Conservation (phyloP, 2,888 invertebrate species). For the Cheilosia scutellata region DNA sequence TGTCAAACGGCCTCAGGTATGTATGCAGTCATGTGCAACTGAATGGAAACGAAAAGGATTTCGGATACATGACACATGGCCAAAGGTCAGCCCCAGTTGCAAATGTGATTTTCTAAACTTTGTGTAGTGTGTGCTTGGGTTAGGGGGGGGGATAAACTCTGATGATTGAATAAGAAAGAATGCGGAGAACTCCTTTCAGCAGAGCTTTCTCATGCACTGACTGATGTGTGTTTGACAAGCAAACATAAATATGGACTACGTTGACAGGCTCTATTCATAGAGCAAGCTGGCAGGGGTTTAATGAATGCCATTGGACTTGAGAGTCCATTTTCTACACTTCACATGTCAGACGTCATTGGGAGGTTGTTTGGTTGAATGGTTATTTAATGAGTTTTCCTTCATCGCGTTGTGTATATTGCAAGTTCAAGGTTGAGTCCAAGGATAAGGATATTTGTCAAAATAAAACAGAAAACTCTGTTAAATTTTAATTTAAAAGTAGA, state of each 20-base stretch:
- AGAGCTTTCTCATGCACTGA: slow-evolving; percentile 23
- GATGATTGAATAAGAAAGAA: slow-evolving; percentile 21
- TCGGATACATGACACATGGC: slow-evolving; percentile 5
- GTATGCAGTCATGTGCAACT: not conserved
- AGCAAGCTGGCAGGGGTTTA: slow-evolving; percentile 2
- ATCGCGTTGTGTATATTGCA: slow-evolving; percentile 3
- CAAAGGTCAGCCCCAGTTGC: slow-evolving; percentile 22
- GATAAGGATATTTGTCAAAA: not conserved
- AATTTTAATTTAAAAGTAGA: not conserved
- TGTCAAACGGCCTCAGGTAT: slow-evolving; percentile 31
- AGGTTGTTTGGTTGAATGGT: slow-evolving; percentile 31
- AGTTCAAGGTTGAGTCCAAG: slow-evolving; percentile 35
- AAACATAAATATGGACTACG: slow-evolving; percentile 30
- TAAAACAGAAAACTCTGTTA: not conserved
- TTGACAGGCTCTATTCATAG: not conserved
- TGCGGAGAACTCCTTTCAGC: not conserved
- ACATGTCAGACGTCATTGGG: slow-evolving; percentile 19
- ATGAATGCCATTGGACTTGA: slow-evolving; percentile 52
- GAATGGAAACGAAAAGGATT: slow-evolving; percentile 4
- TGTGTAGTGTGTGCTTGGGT: not conserved
- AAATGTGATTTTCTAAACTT: too few species aligned
- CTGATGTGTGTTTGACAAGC: slow-evolving; percentile 44
- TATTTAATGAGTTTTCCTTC: slow-evolving; percentile 31
- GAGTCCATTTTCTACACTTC: slow-evolving; percentile 13
- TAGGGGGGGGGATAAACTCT: not conserved